Evolutionary conservation across 2,797 vertebrate genomes (phyloP).

Genomic region (Notamacropus eugenii): DNA sequence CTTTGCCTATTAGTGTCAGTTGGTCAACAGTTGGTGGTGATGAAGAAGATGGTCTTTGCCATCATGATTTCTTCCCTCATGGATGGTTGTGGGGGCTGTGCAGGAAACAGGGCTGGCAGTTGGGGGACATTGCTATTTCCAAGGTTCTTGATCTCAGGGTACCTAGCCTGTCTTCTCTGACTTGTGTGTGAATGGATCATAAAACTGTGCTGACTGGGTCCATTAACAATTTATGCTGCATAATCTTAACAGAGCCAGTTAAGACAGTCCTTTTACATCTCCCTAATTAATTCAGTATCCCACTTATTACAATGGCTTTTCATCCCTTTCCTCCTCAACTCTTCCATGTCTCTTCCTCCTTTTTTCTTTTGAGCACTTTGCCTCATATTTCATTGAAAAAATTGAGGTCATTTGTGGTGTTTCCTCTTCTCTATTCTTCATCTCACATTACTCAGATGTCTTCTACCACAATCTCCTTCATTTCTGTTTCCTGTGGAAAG

Average conservation of each 20-base stretch:
- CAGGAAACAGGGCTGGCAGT: background rate
- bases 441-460: background rate
- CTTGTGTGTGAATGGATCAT: background rate
- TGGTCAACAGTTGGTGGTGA: background rate
- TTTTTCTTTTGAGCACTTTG: background rate
- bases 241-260: background rate
- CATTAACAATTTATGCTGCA: background rate
- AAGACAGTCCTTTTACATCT: background rate
- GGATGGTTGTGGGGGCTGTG: background rate
- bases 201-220: background rate
- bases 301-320: background rate
- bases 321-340: background rate
- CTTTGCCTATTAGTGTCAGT: background rate
- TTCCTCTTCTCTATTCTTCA: background rate
- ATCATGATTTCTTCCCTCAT: background rate
- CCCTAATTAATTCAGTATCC: background rate
- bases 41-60: background rate
- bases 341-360: background rate
- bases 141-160: background rate
- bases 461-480: background rate
- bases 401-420: background rate
- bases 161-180: background rate
- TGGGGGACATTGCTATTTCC: background rate
- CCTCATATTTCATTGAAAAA: background rate
- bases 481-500: background rate